Conservation (phyloP, 2,113 vertebrate genomes). For the Dicerorhinus sumatrensis region DNA sequence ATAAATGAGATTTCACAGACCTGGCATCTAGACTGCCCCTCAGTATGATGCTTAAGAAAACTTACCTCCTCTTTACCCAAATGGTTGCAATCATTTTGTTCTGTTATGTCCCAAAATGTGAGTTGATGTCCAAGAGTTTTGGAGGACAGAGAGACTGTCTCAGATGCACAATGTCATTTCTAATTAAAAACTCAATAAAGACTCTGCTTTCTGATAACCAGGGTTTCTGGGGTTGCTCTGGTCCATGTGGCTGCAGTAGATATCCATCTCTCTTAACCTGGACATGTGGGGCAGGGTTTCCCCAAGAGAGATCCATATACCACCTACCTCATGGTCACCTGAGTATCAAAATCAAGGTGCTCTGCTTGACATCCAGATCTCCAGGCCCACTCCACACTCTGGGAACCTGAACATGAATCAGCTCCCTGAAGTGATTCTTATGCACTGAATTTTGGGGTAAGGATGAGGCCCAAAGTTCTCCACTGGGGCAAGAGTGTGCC, state of each 20-base stretch:
- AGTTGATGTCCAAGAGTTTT: neutral
- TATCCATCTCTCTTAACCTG: neutral
- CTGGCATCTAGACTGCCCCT: neutral
- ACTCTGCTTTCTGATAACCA: neutral
- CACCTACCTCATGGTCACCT: neutral
- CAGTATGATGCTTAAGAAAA: neutral
- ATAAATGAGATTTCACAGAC: neutral
- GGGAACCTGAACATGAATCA: neutral
- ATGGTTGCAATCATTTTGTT: neutral
- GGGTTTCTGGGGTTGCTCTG: neutral
- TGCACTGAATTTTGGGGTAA: neutral
- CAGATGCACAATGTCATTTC: neutral
- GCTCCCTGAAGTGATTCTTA: neutral
- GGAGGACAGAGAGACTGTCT: neutral
- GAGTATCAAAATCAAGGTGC: neutral
- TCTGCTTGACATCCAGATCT: neutral
- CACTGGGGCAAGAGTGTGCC: neutral
- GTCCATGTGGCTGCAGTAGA: rapidly evolving
- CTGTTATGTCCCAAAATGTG: neutral
- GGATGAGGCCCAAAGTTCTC: neutral
- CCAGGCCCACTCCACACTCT: neutral
- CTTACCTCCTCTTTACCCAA: neutral
- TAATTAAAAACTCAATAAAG: slow-evolving; percentile 11
- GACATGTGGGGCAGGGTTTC: neutral
- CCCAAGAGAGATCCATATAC: neutral